phyloP scores from a whole-genome alignment of 2,888 invertebrate species.

The Hipparchia sbordonii region DNA sequence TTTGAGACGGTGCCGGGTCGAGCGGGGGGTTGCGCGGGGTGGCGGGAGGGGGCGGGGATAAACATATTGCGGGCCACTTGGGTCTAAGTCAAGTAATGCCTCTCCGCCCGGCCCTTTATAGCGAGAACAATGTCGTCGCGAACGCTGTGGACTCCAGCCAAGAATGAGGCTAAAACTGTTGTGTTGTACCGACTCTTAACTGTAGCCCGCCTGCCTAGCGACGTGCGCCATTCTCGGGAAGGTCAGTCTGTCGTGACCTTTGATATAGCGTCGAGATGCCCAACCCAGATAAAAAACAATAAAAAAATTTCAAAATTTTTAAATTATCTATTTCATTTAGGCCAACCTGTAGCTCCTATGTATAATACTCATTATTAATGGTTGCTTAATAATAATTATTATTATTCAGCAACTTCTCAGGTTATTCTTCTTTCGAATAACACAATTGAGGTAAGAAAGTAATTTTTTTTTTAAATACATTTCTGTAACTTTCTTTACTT shows the following conservation, averaged over 20 bases:
- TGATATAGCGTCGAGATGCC: not conserved
- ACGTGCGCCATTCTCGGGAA: not conserved
- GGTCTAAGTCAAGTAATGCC: conserved; percentile 50
- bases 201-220: no score
- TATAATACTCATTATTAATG: no score
- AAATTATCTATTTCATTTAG: no score
- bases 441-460: not conserved
- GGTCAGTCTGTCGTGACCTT: not conserved
- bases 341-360: no score
- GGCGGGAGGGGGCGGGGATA: conserved; percentile 47
- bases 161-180: conserved; percentile 32
- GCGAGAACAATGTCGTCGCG: conserved; percentile 49
- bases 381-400: no score
- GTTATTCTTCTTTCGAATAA: not conserved
- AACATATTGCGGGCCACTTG: conserved; percentile 72
- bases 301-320: no score
- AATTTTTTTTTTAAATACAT: not conserved
- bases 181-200: not conserved
- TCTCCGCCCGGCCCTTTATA: conserved; percentile 60
- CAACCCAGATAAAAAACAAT: no score
- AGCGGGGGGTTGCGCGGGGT: conserved; percentile 14
- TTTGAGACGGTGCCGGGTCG: conserved; percentile 53
- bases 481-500: not conserved
- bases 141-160: conserved; percentile 44
- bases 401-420: no score